Evolutionary conservation across 2,113 vertebrate species (phyloP).

Genomic region (Megaceryle torquata): DNA sequence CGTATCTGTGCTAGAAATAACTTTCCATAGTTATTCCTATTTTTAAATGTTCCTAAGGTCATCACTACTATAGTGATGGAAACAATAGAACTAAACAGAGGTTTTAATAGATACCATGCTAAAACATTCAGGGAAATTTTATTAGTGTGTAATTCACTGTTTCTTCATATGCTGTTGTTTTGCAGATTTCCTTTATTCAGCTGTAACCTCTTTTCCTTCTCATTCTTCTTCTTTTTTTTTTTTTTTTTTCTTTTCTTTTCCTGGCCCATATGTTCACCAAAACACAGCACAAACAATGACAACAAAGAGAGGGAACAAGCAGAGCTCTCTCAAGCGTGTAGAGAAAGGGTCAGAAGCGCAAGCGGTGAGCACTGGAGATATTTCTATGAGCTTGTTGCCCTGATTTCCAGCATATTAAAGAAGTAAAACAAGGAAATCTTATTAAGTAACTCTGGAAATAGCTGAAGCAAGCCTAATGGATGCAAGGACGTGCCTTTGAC

Average conservation of each 20-base stretch:
- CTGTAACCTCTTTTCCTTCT: background rate
- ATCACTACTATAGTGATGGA: background rate
- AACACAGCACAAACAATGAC: background rate
- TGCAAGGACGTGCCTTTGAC: background rate
- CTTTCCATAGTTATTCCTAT: background rate
- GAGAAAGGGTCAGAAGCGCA: background rate
- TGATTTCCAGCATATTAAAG: background rate
- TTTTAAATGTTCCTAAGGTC: background rate
- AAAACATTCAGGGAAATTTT: background rate
- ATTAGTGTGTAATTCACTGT: background rate
- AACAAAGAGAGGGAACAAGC: background rate
- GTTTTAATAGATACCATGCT: background rate
- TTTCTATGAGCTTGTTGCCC: background rate
- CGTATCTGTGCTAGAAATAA: background rate
- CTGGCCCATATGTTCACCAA: background rate
- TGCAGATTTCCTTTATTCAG: background rate
- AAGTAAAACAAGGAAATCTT: background rate
- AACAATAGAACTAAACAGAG: background rate
- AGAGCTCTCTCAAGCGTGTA: background rate
- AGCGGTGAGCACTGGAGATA: background rate
- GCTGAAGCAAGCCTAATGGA: background rate
- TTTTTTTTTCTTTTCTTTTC: background rate
- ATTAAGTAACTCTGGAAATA: background rate
- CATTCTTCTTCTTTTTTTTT: background rate
- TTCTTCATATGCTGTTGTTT: background rate